Evolutionary conservation across 2,888 invertebrate species (phyloP).

Genomic region (Oscheius sp.): DNA sequence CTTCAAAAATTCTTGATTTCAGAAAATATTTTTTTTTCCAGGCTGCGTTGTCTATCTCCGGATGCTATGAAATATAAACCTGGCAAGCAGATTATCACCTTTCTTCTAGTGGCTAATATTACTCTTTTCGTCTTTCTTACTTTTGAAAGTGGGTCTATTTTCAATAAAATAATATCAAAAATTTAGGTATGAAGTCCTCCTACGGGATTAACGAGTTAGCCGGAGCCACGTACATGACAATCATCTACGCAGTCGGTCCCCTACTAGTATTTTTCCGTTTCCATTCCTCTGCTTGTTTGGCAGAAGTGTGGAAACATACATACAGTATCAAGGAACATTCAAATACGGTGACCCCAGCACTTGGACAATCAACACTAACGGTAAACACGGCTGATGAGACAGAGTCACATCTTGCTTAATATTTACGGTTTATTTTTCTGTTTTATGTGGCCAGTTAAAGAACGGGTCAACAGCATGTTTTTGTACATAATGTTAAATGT

Average conservation of each 20-base stretch:
- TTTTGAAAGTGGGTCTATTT: conserved; percentile 40
- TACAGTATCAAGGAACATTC: conserved; percentile 46
- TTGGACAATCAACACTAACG: conserved; percentile 11
- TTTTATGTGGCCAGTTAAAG: too few relatives aligned
- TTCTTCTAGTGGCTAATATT: conserved; percentile 66
- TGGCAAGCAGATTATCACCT: conserved; percentile 69
- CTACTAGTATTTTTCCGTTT: conserved; percentile 67
- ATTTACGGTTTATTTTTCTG: too few relatives aligned
- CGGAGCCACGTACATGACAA: conserved; percentile 52
- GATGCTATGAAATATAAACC: conserved; percentile 51
- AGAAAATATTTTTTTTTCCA: too few relatives aligned
- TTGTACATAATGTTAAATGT: too few relatives aligned
- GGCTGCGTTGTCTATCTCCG: conserved; percentile 44
- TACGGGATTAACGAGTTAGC: conserved; percentile 48
- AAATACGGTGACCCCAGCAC: conserved; percentile 6
- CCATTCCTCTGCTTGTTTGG: conserved; percentile 58
- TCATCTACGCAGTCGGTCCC: conserved; percentile 65
- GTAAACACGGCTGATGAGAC: conserved; percentile 17
- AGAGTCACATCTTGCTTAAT: too few relatives aligned
- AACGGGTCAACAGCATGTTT: too few relatives aligned
- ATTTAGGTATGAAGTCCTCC: conserved; percentile 61
- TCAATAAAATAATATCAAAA: neutral
- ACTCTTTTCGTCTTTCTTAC: conserved; percentile 59
- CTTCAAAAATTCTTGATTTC: too few relatives aligned
- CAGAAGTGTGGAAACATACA: conserved; percentile 60